Evolutionary conservation across 1,140 invertebrate species (phyloP).

Genomic region (Kradibia gibbosae): DNA sequence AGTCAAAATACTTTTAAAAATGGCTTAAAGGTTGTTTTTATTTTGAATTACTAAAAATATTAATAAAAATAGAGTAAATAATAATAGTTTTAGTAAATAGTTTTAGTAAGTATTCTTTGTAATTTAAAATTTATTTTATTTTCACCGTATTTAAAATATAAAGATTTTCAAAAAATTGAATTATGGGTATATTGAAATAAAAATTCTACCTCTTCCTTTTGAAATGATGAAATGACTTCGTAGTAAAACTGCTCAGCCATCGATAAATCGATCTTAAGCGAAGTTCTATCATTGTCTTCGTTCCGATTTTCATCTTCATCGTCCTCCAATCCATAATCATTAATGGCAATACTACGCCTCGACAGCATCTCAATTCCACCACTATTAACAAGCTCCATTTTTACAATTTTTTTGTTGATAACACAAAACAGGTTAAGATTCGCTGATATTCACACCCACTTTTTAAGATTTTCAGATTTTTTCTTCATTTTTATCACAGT

Average conservation of each 20-base stretch:
- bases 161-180: too few relatives aligned
- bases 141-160: too few relatives aligned
- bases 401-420: conserved; percentile 29
- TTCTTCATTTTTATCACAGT: conserved; percentile 4
- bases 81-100: too few relatives aligned
- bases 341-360: conserved; percentile 64
- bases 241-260: conserved; percentile 71
- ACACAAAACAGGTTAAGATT: neutral
- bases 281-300: conserved; percentile 58
- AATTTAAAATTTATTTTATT: too few relatives aligned
- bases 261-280: conserved; percentile 68
- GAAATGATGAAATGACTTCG: conserved; percentile 70
- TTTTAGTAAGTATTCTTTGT: too few relatives aligned
- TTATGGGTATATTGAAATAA: conserved; percentile 20
- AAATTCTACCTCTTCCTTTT: conserved; percentile 52
- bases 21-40: too few relatives aligned
- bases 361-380: conserved; percentile 67
- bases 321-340: conserved; percentile 63
- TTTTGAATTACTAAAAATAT: too few relatives aligned
- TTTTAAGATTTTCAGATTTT: neutral
- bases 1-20: too few relatives aligned
- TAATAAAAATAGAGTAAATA: too few relatives aligned
- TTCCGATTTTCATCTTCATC: conserved; percentile 55
- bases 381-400: conserved; percentile 68
- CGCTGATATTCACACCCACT: neutral